phyloP scores from a whole-genome alignment of 2,113 vertebrate species.

The Furnarius figulus region DNA sequence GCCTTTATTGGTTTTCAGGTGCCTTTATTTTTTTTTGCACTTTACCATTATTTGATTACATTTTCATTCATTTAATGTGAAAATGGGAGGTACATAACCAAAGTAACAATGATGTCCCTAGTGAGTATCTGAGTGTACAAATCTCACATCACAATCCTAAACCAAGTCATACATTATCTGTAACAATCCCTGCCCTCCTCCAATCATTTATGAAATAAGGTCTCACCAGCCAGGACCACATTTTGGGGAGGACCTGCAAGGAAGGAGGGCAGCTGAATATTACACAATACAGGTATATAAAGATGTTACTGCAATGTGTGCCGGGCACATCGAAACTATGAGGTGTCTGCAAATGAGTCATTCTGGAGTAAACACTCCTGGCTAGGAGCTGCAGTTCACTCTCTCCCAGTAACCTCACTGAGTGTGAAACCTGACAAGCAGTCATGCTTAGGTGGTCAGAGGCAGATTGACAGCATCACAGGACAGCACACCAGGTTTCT shows the following conservation, averaged over 20 bases:
- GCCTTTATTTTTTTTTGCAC: background rate
- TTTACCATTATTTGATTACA: background rate
- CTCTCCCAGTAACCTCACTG: background rate
- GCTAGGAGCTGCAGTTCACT: fast-evolving
- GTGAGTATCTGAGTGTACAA: fast-evolving
- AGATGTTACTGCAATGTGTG: background rate
- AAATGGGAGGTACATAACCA: background rate
- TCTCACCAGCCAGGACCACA: background rate
- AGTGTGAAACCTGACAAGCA: background rate
- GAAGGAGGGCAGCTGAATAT: background rate
- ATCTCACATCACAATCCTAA: background rate
- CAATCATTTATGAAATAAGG: background rate
- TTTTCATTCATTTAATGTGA: slow-evolving; percentile 4
- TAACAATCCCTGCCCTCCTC: background rate
- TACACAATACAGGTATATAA: background rate
- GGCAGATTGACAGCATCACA: background rate
- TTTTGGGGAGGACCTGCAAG: background rate
- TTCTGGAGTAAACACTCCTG: background rate
- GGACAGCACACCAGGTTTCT: background rate
- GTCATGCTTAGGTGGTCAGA: background rate
- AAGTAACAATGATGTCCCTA: background rate
- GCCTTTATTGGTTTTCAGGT: background rate
- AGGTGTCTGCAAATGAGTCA: background rate
- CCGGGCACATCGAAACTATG: background rate
- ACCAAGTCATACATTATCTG: background rate